Evolutionary conservation across 2,888 invertebrate species (phyloP).

Genomic region (Unio delphinus): DNA sequence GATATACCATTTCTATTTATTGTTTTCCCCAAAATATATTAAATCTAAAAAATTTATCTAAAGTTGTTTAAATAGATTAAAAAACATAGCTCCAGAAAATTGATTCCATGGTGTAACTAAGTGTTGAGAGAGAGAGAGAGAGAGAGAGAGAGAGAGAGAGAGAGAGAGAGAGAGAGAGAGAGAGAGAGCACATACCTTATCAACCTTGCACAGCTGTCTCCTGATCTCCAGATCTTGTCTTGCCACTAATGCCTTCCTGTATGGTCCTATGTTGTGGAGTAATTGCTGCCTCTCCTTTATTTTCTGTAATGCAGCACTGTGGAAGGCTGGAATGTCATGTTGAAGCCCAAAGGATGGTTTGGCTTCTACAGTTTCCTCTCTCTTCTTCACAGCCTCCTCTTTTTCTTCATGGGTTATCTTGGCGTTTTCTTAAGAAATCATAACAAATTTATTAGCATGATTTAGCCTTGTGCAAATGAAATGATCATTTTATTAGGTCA

Average conservation of each 20-base stretch:
- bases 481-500: too few species aligned
- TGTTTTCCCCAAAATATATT: too few species aligned
- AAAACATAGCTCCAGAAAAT: too few species aligned
- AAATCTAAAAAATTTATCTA: too few species aligned
- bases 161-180: not conserved
- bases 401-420: conserved; percentile 7
- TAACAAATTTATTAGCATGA: too few species aligned
- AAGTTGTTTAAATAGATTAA: too few species aligned
- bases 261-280: conserved; percentile 82
- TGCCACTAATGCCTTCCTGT: conserved; percentile 84
- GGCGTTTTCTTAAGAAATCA: conserved; percentile 4
- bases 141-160: not conserved
- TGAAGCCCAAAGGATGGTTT: conserved; percentile 40
- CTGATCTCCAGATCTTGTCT: conserved; percentile 83
- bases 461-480: too few species aligned
- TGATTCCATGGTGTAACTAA: too few species aligned
- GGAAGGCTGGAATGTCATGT: conserved; percentile 64
- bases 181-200: conserved; percentile 45
- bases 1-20: too few species aligned
- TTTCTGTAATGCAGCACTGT: conserved; percentile 54
- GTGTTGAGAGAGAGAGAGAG: not conserved
- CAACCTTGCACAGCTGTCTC: conserved; percentile 72
- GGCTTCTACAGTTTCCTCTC: not conserved
- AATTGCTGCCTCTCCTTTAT: conserved; percentile 71
- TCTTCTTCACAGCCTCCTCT: not conserved